Evolutionary conservation across 2,113 vertebrate species (phyloP).

Genomic region (Campylomormyrus tamandua): DNA sequence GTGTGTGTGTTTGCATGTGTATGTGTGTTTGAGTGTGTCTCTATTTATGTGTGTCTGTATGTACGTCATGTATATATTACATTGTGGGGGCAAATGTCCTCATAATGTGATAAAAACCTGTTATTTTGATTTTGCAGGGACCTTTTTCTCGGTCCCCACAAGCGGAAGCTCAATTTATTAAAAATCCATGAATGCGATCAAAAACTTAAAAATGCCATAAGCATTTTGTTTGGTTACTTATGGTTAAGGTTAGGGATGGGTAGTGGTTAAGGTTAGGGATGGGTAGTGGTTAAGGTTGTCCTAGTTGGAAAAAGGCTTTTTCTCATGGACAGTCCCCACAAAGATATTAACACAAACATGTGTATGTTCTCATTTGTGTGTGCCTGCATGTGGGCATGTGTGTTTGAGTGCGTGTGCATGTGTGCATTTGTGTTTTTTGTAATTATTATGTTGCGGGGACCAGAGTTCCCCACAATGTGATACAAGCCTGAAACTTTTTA

Average conservation of each 20-base stretch:
- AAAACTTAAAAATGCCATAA: neutral
- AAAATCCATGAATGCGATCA: neutral
- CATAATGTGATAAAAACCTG: neutral
- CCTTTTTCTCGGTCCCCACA: neutral
- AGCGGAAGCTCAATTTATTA: neutral
- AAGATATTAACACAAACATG: neutral
- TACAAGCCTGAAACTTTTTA: neutral
- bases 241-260: too few relatives aligned
- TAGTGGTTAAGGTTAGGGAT: too few relatives aligned
- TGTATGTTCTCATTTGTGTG: neutral
- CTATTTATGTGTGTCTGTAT: neutral
- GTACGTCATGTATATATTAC: neutral
- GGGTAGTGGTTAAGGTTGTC: neutral
- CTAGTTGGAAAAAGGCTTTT: neutral
- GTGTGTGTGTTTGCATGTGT: neutral
- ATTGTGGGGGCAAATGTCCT: neutral
- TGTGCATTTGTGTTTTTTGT: neutral
- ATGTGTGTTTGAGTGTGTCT: neutral
- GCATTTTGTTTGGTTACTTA: too few relatives aligned
- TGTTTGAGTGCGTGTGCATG: neutral
- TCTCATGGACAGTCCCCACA: neutral
- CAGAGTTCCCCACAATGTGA: neutral
- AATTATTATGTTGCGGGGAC: neutral
- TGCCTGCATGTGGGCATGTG: too few relatives aligned
- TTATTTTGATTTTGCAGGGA: neutral